Conservation (phyloP, 2,888 invertebrate species). For the Cosmia pyralina region DNA sequence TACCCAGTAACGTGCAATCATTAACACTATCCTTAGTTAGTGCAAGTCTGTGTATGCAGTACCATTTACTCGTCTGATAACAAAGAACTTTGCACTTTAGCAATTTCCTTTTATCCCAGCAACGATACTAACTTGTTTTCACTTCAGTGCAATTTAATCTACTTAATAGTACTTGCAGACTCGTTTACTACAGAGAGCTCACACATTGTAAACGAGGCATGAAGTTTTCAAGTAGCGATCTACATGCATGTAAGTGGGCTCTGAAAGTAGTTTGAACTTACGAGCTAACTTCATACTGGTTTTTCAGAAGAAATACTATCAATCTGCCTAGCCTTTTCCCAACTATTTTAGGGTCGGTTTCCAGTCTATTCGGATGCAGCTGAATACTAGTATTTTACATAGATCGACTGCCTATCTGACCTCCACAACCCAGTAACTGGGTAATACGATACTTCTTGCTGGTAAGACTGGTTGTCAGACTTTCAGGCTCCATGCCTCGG, state of each 20-base stretch:
- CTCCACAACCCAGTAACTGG: too few species aligned
- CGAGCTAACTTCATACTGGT: slow-evolving; percentile 14
- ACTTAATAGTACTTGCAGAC: slow-evolving; percentile 28
- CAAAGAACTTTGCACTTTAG: slow-evolving; percentile 34
- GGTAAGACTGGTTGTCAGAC: too few species aligned
- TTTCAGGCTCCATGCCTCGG: too few species aligned
- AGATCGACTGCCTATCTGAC: too few species aligned
- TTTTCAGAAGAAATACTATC: too few species aligned
- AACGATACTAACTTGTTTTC: slow-evolving; percentile 39
- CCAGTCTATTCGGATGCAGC: too few species aligned
- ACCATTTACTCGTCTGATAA: slow-evolving; percentile 27
- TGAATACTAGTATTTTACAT: too few species aligned
- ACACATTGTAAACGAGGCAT: slow-evolving; percentile 23
- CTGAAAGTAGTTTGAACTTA: slow-evolving; percentile 22
- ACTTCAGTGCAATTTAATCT: slow-evolving; percentile 41
- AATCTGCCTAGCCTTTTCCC: too few species aligned
- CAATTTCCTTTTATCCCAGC: slow-evolving; percentile 33
- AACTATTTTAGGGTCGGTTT: too few species aligned
- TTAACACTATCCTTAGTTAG: too few species aligned
- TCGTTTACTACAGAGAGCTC: slow-evolving; percentile 19
- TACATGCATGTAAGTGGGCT: neutral
- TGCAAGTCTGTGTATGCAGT: slow-evolving; percentile 19
- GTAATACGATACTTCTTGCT: too few species aligned
- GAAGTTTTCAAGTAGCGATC: slow-evolving; percentile 17
- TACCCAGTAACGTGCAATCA: too few species aligned